Conservation (phyloP, 2,113 vertebrate species). For the Cyrtonyx montezumae region DNA sequence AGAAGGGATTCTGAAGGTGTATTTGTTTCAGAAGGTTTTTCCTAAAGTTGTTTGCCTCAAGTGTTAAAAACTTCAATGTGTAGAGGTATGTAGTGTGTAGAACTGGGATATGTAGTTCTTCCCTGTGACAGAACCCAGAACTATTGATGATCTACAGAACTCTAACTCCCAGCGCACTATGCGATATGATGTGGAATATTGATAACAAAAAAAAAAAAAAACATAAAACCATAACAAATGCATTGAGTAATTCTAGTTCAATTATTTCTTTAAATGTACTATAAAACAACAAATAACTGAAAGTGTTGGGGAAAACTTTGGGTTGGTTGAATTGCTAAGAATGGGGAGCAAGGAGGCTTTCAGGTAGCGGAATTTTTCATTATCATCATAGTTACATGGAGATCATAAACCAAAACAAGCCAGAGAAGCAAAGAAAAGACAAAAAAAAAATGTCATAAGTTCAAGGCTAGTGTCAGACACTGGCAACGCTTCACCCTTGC, state of each 20-base stretch:
- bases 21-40: too few relatives aligned
- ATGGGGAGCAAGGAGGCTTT: not conserved
- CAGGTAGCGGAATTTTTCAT: not conserved
- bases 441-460: not conserved
- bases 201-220: too few relatives aligned
- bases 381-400: not conserved
- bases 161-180: too few relatives aligned
- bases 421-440: not conserved
- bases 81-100: not conserved
- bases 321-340: not conserved
- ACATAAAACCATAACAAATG: too few relatives aligned
- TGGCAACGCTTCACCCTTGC: not conserved
- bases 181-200: too few relatives aligned
- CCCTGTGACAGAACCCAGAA: too few relatives aligned
- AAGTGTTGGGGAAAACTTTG: not conserved
- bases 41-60: not conserved
- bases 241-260: not conserved
- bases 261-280: not conserved
- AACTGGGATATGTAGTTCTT: too few relatives aligned
- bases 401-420: not conserved
- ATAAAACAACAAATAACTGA: not conserved
- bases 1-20: too few relatives aligned
- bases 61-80: slow-evolving; percentile 5
- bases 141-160: too few relatives aligned
- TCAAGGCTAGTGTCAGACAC: not conserved